These are phyloP conservation scores for Eucera pruinosa DNA, from an alignment of 2,888 invertebrate genomes.

Conservation along the genomic window DNA sequence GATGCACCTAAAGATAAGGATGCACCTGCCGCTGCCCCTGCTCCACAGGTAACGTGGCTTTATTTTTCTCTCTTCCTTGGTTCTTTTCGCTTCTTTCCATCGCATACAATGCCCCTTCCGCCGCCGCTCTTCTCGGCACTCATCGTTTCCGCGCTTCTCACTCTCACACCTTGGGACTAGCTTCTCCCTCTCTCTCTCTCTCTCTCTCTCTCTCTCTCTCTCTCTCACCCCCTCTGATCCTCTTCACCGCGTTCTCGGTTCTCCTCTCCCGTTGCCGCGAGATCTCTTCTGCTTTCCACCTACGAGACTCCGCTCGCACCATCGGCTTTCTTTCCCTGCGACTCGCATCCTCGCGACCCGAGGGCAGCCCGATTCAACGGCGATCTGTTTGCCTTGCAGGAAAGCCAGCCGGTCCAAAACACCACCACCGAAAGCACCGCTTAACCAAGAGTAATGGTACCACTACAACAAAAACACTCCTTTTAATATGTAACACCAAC, in stretches of 20 bases:
- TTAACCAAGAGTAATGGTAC: constrained; percentile 81
- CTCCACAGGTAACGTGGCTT: constrained; percentile 81
- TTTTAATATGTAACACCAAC: constrained; percentile 77
- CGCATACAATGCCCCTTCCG: background rate
- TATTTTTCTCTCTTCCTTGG: constrained; percentile 68
- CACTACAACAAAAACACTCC: constrained; percentile 72
- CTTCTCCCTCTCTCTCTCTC: too few species aligned
- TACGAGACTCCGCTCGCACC: too few species aligned
- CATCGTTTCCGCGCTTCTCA: background rate
- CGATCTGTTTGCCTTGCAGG: constrained; percentile 79
- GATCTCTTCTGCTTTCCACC: too few species aligned
- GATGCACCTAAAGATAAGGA: constrained; percentile 81
- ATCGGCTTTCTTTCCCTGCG: too few species aligned
- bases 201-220: too few species aligned
- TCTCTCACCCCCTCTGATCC: background rate
- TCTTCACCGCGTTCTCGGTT: too few species aligned
- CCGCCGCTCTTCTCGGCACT: background rate
- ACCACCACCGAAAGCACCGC: constrained; percentile 87
- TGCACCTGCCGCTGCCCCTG: constrained; percentile 80
- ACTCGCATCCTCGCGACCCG: too few species aligned
- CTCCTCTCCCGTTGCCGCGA: too few species aligned
- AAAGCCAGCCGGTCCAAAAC: constrained; percentile 87
- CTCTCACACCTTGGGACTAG: too few species aligned
- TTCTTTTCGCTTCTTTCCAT: constrained; percentile 31
- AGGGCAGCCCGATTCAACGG: too few species aligned